Evolutionary conservation across 2,113 vertebrate genomes (phyloP), one percentile per base, ranked within the genome.

Genomic region (Atractosteus spatula): DNA sequence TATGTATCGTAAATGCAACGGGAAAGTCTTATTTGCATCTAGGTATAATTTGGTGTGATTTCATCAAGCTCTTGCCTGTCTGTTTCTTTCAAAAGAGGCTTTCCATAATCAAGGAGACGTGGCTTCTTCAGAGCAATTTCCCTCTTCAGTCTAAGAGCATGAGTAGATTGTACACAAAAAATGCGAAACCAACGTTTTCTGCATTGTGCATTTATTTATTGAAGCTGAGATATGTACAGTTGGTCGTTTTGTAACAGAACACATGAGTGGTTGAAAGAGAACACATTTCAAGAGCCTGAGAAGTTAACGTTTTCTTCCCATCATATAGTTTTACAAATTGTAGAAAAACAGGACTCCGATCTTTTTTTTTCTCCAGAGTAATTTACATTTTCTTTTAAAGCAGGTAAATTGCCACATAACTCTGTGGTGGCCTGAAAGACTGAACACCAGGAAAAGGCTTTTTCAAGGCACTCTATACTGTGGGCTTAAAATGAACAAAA

Each of bases 391-490:
- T 6, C 6, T 69, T 68, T 47, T 64, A 51, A 42, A 64, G 67
- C 70, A 72, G 57, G 72, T 66, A 65, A 55, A n/a, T 54, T 71
- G 74, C 62, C 45, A 59, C 57, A 68, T 8, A 41, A 16, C 13
- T 41, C 11, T 45, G 29, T 44, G n/a, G 66, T 41, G 45, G 57
- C 79, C 81, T 84, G 83, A 83, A 4, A 74, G 64, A 70, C 64
- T 17, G 63, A 55, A 72, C 44, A 68, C 47, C 47, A 51, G 47
- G 47, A 10, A 51, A 51, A 73, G 72, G 81, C 68, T 72, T 68
- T 73, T 70, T 84, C 82, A 90, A 90, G 90, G 89, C 88, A 89
- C 89, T 89, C 83, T 65, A 64, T 73, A 72, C 51, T 64, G 66
- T 74, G 55, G 62, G 76, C 16, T 14, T 70, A 13, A 16, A 70